These are phyloP conservation scores for Ceriagrion tenellum DNA, from an alignment of 2,888 invertebrate genomes.

Conservation along the genomic window DNA sequence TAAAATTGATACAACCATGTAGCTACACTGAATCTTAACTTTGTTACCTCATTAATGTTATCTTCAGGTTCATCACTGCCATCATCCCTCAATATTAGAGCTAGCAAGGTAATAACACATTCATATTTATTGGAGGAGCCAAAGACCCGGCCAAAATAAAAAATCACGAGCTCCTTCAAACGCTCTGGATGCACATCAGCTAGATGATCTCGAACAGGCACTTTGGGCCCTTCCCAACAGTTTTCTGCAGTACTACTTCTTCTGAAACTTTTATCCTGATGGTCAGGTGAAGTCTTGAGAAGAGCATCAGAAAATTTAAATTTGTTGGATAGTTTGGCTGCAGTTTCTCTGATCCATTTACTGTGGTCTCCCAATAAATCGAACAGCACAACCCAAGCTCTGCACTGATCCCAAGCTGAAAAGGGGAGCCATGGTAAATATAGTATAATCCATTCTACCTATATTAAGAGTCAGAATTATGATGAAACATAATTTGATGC, in stretches of 20 bases:
- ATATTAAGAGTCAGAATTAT: neutral
- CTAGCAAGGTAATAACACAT: neutral
- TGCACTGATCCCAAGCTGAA: conserved; percentile 52
- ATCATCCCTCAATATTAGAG: conserved; percentile 9
- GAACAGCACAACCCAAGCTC: conserved; percentile 4
- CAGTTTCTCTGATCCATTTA: neutral
- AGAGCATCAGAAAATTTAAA: neutral
- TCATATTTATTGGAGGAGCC: conserved; percentile 14
- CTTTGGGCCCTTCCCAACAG: neutral
- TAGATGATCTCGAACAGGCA: neutral
- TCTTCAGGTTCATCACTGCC: conserved; percentile 41
- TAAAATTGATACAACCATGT: neutral
- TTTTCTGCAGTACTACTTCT: neutral
- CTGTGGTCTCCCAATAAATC: conserved; percentile 46
- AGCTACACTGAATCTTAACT: neutral
- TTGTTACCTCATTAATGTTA: conserved; percentile 46
- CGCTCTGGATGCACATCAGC: conserved; percentile 38
- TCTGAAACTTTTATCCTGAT: neutral
- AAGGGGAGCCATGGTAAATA: neutral
- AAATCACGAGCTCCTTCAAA: conserved; percentile 30
- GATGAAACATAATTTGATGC: neutral
- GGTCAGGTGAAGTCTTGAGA: neutral
- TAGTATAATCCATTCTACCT: neutral
- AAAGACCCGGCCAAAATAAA: neutral
- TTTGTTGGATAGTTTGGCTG: conserved; percentile 1